Evolutionary conservation across 2,888 invertebrate species (phyloP).

Genomic region (Lycaena phlaeas): DNA sequence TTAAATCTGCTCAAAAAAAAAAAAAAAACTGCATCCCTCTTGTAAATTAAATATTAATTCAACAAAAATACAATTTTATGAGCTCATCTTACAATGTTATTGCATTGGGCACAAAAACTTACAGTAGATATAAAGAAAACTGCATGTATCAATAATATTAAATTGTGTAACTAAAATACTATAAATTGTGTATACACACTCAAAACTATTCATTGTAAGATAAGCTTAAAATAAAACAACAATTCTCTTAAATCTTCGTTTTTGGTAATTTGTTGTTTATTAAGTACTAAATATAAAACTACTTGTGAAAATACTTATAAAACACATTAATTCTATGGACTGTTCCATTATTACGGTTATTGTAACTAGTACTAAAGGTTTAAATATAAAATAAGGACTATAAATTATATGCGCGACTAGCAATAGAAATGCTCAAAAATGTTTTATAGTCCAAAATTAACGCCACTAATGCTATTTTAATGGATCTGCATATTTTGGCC

Average conservation of each 20-base stretch:
- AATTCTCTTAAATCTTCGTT: conserved; percentile 53
- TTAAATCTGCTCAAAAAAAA: too few relatives aligned
- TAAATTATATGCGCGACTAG: conserved; percentile 45
- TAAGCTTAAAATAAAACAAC: conserved; percentile 44
- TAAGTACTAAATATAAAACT: conserved; percentile 49
- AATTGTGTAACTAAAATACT: too few relatives aligned
- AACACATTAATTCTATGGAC: conserved; percentile 7
- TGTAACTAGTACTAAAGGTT: conserved; percentile 21
- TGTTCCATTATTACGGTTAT: conserved; percentile 4
- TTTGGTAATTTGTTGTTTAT: conserved; percentile 55
- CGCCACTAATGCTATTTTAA: conserved; percentile 1
- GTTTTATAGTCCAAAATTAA: conserved; percentile 9
- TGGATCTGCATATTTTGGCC: not conserved
- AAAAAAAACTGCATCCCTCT: not conserved
- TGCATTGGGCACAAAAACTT: too few relatives aligned
- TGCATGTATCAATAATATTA: too few relatives aligned
- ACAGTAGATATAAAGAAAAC: too few relatives aligned
- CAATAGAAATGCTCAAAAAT: conserved; percentile 45
- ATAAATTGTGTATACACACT: too few relatives aligned
- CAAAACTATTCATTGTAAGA: too few relatives aligned
- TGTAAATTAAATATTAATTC: not conserved
- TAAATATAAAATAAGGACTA: conserved; percentile 17
- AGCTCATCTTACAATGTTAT: not conserved
- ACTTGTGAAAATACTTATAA: conserved; percentile 15
- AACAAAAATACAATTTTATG: conserved; percentile 1